Percentiles rank a stretch among this genome's conserved stretches.
phyloP scores from a whole-genome alignment of 1,140 invertebrate species.

The Oscheius sp. region DNA sequence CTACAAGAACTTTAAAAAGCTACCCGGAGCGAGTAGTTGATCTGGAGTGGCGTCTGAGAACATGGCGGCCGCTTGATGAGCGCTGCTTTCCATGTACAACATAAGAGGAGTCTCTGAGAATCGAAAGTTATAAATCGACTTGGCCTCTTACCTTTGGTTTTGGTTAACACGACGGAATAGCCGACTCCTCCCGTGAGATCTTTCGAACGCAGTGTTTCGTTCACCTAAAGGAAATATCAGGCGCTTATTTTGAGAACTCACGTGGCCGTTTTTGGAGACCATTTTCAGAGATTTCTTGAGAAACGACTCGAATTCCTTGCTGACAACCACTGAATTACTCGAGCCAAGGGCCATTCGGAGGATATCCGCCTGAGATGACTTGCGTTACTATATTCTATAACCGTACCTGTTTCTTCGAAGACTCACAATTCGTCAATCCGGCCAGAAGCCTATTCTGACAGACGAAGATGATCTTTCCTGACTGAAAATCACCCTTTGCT shows the following conservation, averaged over 20 bases:
- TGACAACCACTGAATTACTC: slow-evolving; percentile 32
- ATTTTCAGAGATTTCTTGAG: slow-evolving; percentile 51
- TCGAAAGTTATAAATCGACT: background rate
- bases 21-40: slow-evolving; percentile 40
- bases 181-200: slow-evolving; percentile 50
- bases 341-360: slow-evolving; percentile 50
- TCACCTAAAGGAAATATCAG: slow-evolving; percentile 37
- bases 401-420: slow-evolving; percentile 36
- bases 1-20: background rate
- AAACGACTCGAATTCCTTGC: slow-evolving; percentile 55
- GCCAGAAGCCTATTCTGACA: slow-evolving; percentile 53
- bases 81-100: slow-evolving; percentile 54
- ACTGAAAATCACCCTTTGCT: slow-evolving; percentile 42
- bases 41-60: slow-evolving; percentile 58
- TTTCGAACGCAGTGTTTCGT: slow-evolving; percentile 52
- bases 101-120: slow-evolving; percentile 49
- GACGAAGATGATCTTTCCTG: slow-evolving; percentile 55
- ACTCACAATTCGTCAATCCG: slow-evolving; percentile 46
- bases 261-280: slow-evolving; percentile 43
- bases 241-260: slow-evolving; percentile 22
- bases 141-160: slow-evolving; percentile 46
- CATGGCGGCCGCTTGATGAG: slow-evolving; percentile 46
- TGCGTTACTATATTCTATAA: background rate
- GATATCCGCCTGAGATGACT: slow-evolving; percentile 35
- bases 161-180: slow-evolving; percentile 51